Evolutionary conservation across 2,113 vertebrate species (phyloP).

Genomic region (Caretta caretta): DNA sequence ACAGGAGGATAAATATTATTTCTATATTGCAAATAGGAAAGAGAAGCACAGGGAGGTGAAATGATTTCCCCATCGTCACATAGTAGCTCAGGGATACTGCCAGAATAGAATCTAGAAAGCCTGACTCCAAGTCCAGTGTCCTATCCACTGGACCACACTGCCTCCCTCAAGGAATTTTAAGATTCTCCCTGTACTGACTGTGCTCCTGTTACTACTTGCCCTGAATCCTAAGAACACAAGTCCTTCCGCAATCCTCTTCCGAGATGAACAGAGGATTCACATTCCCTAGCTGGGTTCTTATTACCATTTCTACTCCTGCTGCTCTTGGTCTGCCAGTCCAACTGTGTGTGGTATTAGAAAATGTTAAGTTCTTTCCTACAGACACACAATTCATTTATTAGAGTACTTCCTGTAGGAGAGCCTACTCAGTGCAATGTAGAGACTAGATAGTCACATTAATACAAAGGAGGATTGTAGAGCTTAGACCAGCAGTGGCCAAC

Average conservation of each 20-base stretch:
- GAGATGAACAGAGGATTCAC: neutral
- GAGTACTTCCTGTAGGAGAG: neutral
- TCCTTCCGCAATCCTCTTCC: neutral
- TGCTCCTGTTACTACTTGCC: neutral
- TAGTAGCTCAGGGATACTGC: neutral
- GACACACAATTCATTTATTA: neutral
- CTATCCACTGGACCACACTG: neutral
- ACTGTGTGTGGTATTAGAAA: neutral
- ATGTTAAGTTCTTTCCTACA: neutral
- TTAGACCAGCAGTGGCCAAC: neutral
- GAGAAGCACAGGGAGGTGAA: neutral
- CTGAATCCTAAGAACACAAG: neutral
- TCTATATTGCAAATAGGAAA: neutral
- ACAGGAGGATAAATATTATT: neutral
- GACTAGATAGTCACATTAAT: neutral
- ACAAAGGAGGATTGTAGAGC: neutral
- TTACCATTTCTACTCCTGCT: neutral
- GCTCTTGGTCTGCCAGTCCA: neutral
- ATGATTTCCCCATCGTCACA: neutral
- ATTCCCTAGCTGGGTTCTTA: neutral
- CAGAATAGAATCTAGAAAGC: neutral
- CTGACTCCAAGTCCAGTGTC: accelerated
- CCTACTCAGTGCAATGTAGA: neutral
- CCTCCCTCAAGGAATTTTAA: neutral
- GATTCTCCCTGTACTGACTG: accelerated